A percentile compares a stretch with the other conserved stretches of the same genome.
Conservation (phyloP, 2,888 invertebrate genomes). For the Agapetus fuscipes region DNA sequence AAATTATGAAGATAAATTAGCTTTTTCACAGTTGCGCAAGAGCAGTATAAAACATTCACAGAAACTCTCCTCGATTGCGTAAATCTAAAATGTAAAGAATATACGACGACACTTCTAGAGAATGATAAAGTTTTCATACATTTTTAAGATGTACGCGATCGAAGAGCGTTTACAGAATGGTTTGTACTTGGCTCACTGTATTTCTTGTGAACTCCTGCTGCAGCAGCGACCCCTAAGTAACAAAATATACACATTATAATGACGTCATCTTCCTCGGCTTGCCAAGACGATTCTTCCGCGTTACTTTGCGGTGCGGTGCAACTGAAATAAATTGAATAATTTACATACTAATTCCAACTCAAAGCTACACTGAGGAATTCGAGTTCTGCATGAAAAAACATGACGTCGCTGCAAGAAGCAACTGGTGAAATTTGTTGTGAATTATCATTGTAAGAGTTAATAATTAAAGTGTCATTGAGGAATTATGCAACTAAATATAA, state of each 20-base stretch:
- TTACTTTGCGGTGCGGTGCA: conserved; percentile 8
- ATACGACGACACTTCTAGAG: no score
- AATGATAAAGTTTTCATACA: neutral
- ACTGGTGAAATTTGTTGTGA: no score
- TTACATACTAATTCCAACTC: conserved; percentile 13
- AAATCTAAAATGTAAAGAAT: no score
- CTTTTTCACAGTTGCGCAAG: conserved; percentile 10
- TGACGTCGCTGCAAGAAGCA: no score
- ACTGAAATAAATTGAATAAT: conserved; percentile 19
- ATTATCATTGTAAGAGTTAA: no score
- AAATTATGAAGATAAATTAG: conserved; percentile 19
- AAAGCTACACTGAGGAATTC: conserved; percentile 7
- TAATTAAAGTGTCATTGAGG: no score
- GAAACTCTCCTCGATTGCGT: no score
- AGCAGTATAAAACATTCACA: neutral
- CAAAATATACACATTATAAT: conserved; percentile 13
- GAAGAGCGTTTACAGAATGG: no score
- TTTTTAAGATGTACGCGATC: no score
- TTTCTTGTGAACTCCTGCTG: conserved; percentile 5
- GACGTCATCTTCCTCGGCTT: conserved; percentile 4
- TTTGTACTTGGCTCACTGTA: neutral
- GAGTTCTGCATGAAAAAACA: neutral
- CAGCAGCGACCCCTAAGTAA: conserved; percentile 11
- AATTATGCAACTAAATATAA: no score
- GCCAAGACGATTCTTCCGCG: conserved; percentile 9